Base-by-base conservation (phyloP, 2,113 vertebrate species). In the Psophia crepitans region DNA sequence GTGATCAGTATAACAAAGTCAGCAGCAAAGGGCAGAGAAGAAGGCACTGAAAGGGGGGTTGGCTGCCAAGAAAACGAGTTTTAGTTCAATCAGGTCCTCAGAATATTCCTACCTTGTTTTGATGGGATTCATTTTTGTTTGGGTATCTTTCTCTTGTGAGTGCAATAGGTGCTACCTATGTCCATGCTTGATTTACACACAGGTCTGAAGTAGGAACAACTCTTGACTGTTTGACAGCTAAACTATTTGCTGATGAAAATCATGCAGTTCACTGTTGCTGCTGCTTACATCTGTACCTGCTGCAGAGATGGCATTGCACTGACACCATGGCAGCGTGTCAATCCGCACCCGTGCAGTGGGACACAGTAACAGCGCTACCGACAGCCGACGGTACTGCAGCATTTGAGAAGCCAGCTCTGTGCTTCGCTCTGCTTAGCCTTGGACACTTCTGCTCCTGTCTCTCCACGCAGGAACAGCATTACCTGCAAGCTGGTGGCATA, bases 261-360 rank as follows among this genome's bases (percentile, higher is more conserved):
- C 43, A 11, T 0, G 2, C 4, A 3, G 18, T 30, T 63, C 0
- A 2, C 35, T 10, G 26, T 11, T 11, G 14, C 1, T 33, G 71
- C 28, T 85, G 83, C 71, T 54, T 26, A 14, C 15, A 10, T 9
- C 61, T 37, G 2, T 14, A 51, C 30, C 33, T 1, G 0, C 26
- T 32, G 13, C 5, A 58, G 49, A 60, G 84, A 17, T 7, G n/a
- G 60, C 56, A 43, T 1, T 30, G 35, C 39, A 8, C 14, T 33
- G 71, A 23, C 58, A 48, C n/a, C 3, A 0, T 3, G 54, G 63
- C 70, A 56, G 37, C 2, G 19, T 7, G 26, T 39, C 80, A 43
- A 1, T 12, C 37, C 37, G 61, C 37, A 12, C 41, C 8, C 1
- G 4, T 2, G 30, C n/a, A 8, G 10, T 4, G 41, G 41, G 32